These are phyloP conservation scores for Trissolcus brochymenae DNA, from an alignment of 2,888 invertebrate species.

Conservation along the genomic window DNA sequence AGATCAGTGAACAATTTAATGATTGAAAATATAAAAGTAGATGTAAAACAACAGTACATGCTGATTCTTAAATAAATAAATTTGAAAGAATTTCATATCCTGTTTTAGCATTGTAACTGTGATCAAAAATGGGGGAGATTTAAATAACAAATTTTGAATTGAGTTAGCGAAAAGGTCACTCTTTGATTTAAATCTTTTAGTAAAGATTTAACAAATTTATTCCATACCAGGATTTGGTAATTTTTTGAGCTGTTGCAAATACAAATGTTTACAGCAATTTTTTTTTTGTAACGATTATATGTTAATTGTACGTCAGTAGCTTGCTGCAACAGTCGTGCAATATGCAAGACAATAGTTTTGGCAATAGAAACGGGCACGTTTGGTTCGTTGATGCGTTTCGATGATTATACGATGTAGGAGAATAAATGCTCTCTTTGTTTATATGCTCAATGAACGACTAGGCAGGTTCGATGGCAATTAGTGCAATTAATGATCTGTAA, in stretches of 20 bases:
- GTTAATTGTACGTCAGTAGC: slow-evolving; percentile 30
- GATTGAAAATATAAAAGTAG: too few relatives aligned
- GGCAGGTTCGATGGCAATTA: slow-evolving; percentile 58
- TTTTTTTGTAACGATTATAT: slow-evolving; percentile 7
- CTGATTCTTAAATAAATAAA: too few relatives aligned
- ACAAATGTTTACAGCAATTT: slow-evolving; percentile 4
- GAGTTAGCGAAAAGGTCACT: too few relatives aligned
- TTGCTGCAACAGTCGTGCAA: neutral
- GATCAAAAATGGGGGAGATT: too few relatives aligned
- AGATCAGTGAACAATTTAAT: too few relatives aligned
- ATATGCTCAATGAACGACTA: slow-evolving; percentile 22
- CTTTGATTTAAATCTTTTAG: neutral
- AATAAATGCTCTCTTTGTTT: slow-evolving; percentile 36
- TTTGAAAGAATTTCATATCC: too few relatives aligned
- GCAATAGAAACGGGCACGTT: neutral
- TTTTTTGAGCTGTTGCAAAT: slow-evolving; percentile 4
- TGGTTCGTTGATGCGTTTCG: slow-evolving; percentile 22
- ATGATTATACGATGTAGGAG: neutral
- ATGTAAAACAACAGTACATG: too few relatives aligned
- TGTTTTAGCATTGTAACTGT: too few relatives aligned
- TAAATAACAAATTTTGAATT: too few relatives aligned
- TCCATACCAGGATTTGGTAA: neutral
- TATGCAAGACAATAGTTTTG: slow-evolving; percentile 22
- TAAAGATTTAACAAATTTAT: neutral
- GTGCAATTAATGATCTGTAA: slow-evolving; percentile 62